Conservation (phyloP, 2,888 invertebrate species). For the Homarus gammarus region DNA sequence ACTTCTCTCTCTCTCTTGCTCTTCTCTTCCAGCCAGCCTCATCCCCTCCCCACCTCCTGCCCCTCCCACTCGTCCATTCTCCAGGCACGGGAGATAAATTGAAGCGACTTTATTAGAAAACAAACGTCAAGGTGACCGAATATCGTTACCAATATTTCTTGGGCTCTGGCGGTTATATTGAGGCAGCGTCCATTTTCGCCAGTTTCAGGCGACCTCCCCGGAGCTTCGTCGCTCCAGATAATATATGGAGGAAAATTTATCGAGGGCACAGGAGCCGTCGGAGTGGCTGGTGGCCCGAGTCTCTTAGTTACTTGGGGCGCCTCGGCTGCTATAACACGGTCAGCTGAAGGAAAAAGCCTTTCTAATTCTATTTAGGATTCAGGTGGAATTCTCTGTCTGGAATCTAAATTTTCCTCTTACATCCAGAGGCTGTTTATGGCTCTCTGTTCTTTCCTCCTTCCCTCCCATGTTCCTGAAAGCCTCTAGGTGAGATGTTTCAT, state of each 20-base stretch:
- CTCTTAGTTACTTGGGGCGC: neutral
- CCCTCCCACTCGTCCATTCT: neutral
- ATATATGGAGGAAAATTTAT: neutral
- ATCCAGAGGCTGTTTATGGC: too few species aligned
- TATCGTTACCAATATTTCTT: conserved; percentile 23
- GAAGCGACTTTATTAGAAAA: conserved; percentile 34
- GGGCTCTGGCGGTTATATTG: neutral
- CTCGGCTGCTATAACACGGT: neutral
- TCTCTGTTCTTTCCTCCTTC: too few species aligned
- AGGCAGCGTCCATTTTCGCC: neutral
- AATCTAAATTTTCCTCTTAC: too few species aligned
- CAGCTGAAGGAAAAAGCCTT: neutral
- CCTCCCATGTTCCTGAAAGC: too few species aligned
- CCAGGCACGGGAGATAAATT: conserved; percentile 8
- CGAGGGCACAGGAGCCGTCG: neutral
- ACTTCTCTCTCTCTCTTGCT: neutral
- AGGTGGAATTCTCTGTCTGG: too few species aligned
- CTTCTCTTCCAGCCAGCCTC: neutral
- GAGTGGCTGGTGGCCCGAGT: neutral
- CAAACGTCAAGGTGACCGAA: conserved; percentile 36
- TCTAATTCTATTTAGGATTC: too few species aligned
- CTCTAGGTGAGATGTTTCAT: too few species aligned
- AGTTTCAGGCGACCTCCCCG: neutral
- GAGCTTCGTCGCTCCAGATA: neutral
- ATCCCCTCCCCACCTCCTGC: neutral